Evolutionary conservation across 2,888 invertebrate genomes (phyloP).

Genomic region (Drosophila cognata): DNA sequence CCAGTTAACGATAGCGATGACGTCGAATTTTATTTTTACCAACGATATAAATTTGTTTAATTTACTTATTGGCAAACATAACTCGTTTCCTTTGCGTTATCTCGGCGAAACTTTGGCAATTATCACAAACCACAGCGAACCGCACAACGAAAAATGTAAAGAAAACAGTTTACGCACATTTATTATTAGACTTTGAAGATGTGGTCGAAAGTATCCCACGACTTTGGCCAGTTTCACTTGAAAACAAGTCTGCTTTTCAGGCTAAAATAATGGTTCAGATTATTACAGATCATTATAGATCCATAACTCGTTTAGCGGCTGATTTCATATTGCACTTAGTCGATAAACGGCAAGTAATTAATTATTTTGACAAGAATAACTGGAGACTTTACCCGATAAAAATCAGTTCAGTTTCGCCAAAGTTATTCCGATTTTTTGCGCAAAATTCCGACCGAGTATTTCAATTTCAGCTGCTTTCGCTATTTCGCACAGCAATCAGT

Average conservation of each 20-base stretch:
- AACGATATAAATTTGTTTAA: conserved; percentile 53
- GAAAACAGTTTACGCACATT: conserved; percentile 37
- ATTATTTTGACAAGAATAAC: not conserved
- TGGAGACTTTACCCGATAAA: not conserved
- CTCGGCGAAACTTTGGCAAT: conserved; percentile 49
- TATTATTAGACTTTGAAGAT: conserved; percentile 37
- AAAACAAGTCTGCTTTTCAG: not conserved
- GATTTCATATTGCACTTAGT: not conserved
- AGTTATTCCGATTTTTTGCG: not conserved
- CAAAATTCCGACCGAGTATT: conserved; percentile 6
- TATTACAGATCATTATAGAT: not conserved
- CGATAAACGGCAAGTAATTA: not conserved
- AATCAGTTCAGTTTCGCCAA: not conserved
- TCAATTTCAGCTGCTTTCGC: not conserved
- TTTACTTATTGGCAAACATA: conserved; percentile 61
- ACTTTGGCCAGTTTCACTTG: conserved; percentile 2
- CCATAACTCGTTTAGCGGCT: not conserved
- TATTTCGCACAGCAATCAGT: not conserved
- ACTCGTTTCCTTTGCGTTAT: conserved; percentile 61
- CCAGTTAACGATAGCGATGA: conserved; percentile 58
- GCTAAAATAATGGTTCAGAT: not conserved
- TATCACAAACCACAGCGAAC: conserved; percentile 26
- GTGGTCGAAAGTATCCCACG: conserved; percentile 10
- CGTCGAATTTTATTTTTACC: conserved; percentile 59
- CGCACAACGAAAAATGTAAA: conserved; percentile 13